A percentile compares a stretch with the other conserved stretches of the same genome.
Conservation (phyloP, 2,113 vertebrate species). For the Chloebia gouldiae region DNA sequence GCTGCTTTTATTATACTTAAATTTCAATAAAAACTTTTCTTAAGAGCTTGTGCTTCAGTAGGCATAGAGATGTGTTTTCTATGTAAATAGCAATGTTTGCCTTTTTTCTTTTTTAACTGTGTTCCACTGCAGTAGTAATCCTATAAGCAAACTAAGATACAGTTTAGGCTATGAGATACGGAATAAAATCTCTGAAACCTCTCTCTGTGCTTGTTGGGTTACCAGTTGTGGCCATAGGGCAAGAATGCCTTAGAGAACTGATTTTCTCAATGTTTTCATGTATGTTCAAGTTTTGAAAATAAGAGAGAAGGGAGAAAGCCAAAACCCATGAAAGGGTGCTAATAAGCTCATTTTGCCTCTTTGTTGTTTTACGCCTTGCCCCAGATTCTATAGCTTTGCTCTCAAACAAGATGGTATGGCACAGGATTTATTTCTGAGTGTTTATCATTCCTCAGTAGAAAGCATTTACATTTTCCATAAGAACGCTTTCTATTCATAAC, state of each 20-base stretch:
- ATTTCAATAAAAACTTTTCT: slow-evolving; percentile 26
- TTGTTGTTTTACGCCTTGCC: background rate
- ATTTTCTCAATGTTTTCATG: background rate
- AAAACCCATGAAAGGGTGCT: background rate
- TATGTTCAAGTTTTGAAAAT: background rate
- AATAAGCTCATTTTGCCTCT: background rate
- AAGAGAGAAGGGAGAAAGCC: background rate
- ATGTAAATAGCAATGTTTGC: slow-evolving; percentile 31
- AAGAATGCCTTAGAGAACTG: background rate
- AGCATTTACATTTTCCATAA: background rate
- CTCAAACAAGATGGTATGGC: background rate
- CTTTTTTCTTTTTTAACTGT: slow-evolving; percentile 3
- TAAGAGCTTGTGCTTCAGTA: slow-evolving; percentile 1
- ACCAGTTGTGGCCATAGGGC: background rate
- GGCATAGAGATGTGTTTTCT: slow-evolving; percentile 7
- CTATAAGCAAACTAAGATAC: background rate
- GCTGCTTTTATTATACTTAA: slow-evolving; percentile 21
- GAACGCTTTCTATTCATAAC: background rate
- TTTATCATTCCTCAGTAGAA: background rate
- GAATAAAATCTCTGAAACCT: background rate
- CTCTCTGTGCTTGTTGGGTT: background rate
- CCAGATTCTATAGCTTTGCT: background rate
- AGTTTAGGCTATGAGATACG: background rate
- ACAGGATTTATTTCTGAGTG: background rate
- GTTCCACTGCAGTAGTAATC: background rate